Conservation (phyloP, 2,888 invertebrate genomes). For the Melikaiella ostensackeni region DNA sequence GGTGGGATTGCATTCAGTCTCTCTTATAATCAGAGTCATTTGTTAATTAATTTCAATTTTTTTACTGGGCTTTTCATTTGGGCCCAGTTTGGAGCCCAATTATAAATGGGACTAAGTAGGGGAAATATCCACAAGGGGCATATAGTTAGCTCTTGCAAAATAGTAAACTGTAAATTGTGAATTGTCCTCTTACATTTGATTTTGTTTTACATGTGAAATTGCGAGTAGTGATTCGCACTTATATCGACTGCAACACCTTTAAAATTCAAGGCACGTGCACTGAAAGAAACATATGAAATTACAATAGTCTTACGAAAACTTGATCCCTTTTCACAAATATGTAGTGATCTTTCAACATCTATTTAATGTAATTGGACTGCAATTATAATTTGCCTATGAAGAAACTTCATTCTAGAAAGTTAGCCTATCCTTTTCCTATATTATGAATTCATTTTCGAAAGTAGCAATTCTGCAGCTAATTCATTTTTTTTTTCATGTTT, state of each 20-base stretch:
- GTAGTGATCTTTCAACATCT: not conserved
- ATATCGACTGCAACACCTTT: not conserved
- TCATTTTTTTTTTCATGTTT: not conserved
- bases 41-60: too few species aligned
- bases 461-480: too few species aligned
- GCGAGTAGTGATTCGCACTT: not conserved
- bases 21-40: too few species aligned
- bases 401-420: not conserved
- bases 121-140: too few species aligned
- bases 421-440: not conserved
- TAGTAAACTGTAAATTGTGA: too few species aligned
- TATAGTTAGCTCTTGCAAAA: too few species aligned
- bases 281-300: not conserved
- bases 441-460: not conserved
- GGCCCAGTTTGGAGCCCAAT: too few species aligned
- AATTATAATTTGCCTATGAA: conserved; percentile 2
- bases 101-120: too few species aligned
- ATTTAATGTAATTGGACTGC: not conserved
- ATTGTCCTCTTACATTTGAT: too few species aligned
- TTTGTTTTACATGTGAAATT: not conserved
- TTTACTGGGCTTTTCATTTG: too few species aligned
- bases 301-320: conserved; percentile 7
- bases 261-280: conserved; percentile 22
- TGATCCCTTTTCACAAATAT: not conserved
- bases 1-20: too few species aligned